Evolutionary conservation across 2,113 vertebrate genomes (phyloP), one percentile per base, ranked within the genome.

Genomic region (Ammodytes dubius): DNA sequence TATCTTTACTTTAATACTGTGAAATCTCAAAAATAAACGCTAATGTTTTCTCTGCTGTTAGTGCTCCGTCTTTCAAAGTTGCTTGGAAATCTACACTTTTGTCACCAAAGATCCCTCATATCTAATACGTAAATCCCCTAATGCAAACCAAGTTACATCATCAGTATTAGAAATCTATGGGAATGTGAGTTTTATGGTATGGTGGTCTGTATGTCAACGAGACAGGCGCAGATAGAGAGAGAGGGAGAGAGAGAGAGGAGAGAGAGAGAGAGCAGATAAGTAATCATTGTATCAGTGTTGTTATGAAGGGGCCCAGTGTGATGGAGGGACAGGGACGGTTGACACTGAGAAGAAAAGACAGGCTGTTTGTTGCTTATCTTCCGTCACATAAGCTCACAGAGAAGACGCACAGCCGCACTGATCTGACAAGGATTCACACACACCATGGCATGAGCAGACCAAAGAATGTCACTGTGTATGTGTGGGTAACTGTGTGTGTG

Each of bases 301-400:
- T 56, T 70, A 91, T 90, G 79, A 91, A 93, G 81, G 79, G 83
- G 59, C 42, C 84, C 85, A 87, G 91, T 93, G 91, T 94, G 87
- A 86, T 54, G 72, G 76, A 70, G 91, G 81, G 93, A 93, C 82
- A 85, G 91, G 63, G 89, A 85, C 84, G 90, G 72, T 90, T 94
- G 92, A 93, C 90, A 94, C 92, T 71, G 90, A 91, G 85, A 91
- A 92, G 91, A 94, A 93, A 89, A 92, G 89, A 86, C 81, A 65
- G 63, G 81, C 90, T 87, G 76, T 93, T 27, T 93, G 91, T 89
- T 27, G 70, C 72, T 61, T 72, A 87, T 88, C 73, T 79, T 78
- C 83, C 84, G 50, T 90, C 89, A 87, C 89, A 87, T 88, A 88
- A 87, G 85, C 89, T 86, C 89, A 89, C 73, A 90, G 87, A 88